Evolutionary conservation across 2,888 invertebrate species (phyloP), one percentile per base, ranked within the genome.

Genomic region (Omphaloscelis lunosa): DNA sequence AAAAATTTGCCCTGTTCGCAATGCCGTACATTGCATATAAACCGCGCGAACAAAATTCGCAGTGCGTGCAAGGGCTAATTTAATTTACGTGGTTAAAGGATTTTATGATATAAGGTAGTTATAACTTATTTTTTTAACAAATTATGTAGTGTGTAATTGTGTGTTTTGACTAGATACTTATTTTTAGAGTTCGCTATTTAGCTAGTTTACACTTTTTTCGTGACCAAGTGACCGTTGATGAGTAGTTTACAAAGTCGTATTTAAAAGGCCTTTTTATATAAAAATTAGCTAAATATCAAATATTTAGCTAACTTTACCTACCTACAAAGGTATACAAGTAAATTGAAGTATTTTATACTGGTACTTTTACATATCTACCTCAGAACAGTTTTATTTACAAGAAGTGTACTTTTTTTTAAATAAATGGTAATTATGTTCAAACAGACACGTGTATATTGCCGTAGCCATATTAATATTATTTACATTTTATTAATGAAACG

Each of bases 331-430:
- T 39, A 77, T 56, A 15, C n/a, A 53, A 51, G 12, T 69, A 39
- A 45, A 39, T 69, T 45, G 2, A 41, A 23, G 2, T 69, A 62
- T 61, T 39, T 71, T 29, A 51, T 53, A 34, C 23, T 56, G 2
- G 20, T 17, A 17, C 23, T 59, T 79, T 66, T 59, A 27, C 15
- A 27, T 27, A 27, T 56, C 45, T 81, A 77, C 77, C 72, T 77
- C 70, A 53, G 29, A 67, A 27, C 53, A 23, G 23, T 70, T 75
- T 48, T 67, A 61, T 70, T 76, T 80, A 76, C 56, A 51, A 41
- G 15, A 63, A 61, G 9, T 17, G 2, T 69, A 20, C 4, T 23
- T 66, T 66, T 48, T 56, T 56, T 17, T 23, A 41, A 17, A 61
- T 67, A 17, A 69, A 9, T 17, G 17, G 1, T 15, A 29, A 34